Base-by-base conservation (phyloP, 2,113 vertebrate genomes). In the Megalops atlanticus region DNA sequence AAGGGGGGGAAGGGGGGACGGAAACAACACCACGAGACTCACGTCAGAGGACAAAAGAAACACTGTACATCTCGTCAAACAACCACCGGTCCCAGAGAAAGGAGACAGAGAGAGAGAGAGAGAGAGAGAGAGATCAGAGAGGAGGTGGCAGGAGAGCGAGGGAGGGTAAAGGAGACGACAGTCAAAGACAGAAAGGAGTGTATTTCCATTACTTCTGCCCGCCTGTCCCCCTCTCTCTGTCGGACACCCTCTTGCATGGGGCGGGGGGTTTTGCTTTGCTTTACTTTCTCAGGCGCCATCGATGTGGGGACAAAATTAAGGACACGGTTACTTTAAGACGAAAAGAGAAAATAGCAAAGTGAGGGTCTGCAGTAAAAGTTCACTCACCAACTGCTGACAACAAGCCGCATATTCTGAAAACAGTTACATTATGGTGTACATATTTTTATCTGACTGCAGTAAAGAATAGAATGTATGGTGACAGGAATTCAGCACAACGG, bases 21-120 rank as follows among this genome's bases (percentile, higher is more conserved):
- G 90, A 91, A 64, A 92, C 88, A 92, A 90, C 91, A 89, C 91
- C 91, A 92, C 91, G 86, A 89, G 91, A 93, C 86, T 82, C 81
- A 86, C 0, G 14, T 92, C 90, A 92, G 90, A 92, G 87, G 90
- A 92, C 91, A 82, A 89, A 89, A 86, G 89, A 88, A 86, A 86
- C 90, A 92, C 92, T 31, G 76, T 87, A 92, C 91, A 81, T 88
- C 82, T 69, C 58, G 49, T 76, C 80, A 33, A 88, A 90, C 88
- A 21, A 92, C 92, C 87, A 87, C 87, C 80, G 88, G 80, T 68
- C 76, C 68, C 41, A 1, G 7, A 35, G 47, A 75, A 15, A 14
- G 69, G 49, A 73, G 35, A 49, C 39, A 36, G 49, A 40, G 3
- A 74, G 64, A 58, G 70, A 70, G 40, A 38, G 35, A 45, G 81